Conservation (phyloP, 2,797 vertebrate genomes). For the Anguilla marmorata region DNA sequence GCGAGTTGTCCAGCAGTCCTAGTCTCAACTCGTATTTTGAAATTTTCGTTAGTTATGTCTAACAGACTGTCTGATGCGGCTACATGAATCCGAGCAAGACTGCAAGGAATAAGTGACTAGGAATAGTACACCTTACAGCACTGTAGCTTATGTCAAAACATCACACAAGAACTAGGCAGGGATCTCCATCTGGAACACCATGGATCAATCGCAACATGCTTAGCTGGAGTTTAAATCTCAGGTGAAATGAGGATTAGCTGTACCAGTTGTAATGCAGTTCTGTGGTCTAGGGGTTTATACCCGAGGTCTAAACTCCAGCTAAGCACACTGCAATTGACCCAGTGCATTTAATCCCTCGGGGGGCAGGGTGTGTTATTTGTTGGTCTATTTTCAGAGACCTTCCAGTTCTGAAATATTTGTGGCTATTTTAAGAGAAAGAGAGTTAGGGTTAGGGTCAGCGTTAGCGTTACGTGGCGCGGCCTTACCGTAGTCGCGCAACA, state of each 20-base stretch:
- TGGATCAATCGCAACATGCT: background rate
- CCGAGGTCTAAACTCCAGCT: background rate
- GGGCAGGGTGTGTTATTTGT: background rate
- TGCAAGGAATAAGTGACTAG: background rate
- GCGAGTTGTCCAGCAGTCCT: background rate
- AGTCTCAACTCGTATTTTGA: background rate
- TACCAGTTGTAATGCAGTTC: too few species aligned
- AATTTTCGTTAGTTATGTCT: background rate
- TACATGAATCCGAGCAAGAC: background rate
- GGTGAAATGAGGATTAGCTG: too few species aligned
- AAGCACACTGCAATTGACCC: background rate
- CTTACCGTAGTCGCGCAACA: slow-evolving; percentile 92
- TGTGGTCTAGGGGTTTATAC: too few species aligned
- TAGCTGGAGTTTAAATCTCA: background rate
- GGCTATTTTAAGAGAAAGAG: background rate
- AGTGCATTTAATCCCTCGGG: background rate
- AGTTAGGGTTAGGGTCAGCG: too few species aligned
- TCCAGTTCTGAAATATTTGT: background rate
- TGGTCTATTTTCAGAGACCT: background rate
- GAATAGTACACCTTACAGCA: too few species aligned
- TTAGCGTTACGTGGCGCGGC: background rate
- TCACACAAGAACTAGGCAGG: background rate
- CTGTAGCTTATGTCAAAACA: background rate
- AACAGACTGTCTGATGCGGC: background rate
- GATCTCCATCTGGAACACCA: background rate